Evolutionary conservation across 2,888 invertebrate species (phyloP).

Genomic region (Dermolepida albohirtum): DNA sequence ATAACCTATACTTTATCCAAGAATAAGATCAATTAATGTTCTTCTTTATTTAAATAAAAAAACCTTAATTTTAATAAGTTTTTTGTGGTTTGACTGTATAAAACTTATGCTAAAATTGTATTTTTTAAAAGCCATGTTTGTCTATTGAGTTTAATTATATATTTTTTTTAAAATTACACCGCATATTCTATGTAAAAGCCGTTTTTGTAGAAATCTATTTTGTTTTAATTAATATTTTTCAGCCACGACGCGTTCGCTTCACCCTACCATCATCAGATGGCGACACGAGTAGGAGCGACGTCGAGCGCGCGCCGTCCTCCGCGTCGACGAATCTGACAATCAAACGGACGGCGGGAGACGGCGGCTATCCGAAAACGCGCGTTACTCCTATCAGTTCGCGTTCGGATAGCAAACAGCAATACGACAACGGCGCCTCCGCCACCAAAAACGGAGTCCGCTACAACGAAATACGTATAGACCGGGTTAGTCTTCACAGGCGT

Average conservation of each 20-base stretch:
- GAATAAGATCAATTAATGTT: too few species aligned
- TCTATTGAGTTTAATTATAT: too few species aligned
- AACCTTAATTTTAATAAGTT: too few species aligned
- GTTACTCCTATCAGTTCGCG: slow-evolving; percentile 33
- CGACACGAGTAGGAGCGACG: slow-evolving; percentile 48
- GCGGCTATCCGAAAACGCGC: slow-evolving; percentile 33
- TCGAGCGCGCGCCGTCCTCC: slow-evolving; percentile 49
- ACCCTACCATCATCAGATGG: slow-evolving; percentile 59
- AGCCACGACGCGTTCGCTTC: slow-evolving; percentile 61
- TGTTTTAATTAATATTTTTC: slow-evolving; percentile 44
- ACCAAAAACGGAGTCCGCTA: slow-evolving; percentile 13
- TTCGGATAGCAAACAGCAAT: slow-evolving; percentile 26
- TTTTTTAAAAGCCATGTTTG: too few species aligned
- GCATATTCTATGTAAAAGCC: background rate
- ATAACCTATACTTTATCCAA: too few species aligned
- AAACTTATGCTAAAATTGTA: background rate
- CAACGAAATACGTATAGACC: background rate
- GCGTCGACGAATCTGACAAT: slow-evolving; percentile 51
- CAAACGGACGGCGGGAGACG: slow-evolving; percentile 39
- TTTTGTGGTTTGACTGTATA: too few species aligned
- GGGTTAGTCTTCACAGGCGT: slow-evolving; percentile 6
- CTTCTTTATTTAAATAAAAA: too few species aligned
- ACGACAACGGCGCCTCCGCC: slow-evolving; percentile 10
- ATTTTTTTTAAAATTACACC: background rate
- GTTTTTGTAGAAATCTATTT: background rate